A percentile compares a stretch with the other conserved stretches of the same genome.
phyloP scores from a whole-genome alignment of 2,888 invertebrate species.

The Crossocerus cetratus region DNA sequence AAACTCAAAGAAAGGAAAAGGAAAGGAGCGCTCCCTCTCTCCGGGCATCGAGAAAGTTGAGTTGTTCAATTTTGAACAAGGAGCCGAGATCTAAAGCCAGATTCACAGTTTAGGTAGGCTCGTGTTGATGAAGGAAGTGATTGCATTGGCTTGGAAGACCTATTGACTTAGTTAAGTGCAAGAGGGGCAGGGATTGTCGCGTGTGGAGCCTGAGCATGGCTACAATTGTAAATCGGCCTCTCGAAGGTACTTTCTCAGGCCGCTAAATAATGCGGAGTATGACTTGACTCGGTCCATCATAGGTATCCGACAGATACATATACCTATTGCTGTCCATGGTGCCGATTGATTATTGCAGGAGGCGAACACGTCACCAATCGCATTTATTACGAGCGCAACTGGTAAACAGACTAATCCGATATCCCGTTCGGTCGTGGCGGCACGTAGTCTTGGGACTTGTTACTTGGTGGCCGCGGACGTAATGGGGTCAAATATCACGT shows the following conservation, averaged over 20 bases:
- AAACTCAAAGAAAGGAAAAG: constrained; percentile 33
- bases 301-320: too few species aligned
- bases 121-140: too few species aligned
- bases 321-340: too few species aligned
- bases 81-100: background rate
- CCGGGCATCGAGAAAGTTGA: constrained; percentile 49
- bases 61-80: constrained; percentile 33
- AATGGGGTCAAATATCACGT: constrained; percentile 44
- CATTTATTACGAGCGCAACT: constrained; percentile 17
- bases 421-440: constrained; percentile 17
- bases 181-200: too few species aligned
- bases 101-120: too few species aligned
- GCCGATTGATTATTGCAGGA: constrained; percentile 17
- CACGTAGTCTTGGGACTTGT: constrained; percentile 16
- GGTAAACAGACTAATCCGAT: constrained; percentile 23
- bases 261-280: too few species aligned
- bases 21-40: constrained; percentile 16
- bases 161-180: too few species aligned
- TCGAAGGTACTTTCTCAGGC: too few species aligned
- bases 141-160: too few species aligned
- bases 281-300: too few species aligned
- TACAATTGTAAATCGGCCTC: too few species aligned
- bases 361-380: constrained; percentile 1
- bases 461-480: constrained; percentile 16
- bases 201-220: too few species aligned